Conservation (phyloP, 1,140 invertebrate genomes). For the Megalopta genalis region DNA sequence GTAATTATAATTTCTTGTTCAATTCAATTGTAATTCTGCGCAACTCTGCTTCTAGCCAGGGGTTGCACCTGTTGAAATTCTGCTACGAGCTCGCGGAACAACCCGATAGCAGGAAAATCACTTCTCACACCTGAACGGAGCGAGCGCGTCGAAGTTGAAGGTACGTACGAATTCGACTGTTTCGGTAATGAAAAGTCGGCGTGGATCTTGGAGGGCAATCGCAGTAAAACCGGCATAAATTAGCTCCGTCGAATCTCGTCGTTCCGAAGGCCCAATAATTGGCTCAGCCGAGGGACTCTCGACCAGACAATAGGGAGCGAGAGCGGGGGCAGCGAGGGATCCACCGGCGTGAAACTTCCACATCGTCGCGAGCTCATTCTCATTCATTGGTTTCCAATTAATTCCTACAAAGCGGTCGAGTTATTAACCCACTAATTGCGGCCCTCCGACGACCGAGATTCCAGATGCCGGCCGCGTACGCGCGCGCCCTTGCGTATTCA, state of each 20-base stretch:
- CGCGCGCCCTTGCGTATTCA: slow-evolving; percentile 11
- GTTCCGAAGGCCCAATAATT: slow-evolving; percentile 74
- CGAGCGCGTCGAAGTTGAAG: too few species aligned
- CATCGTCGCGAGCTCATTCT: slow-evolving; percentile 72
- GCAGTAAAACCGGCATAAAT: slow-evolving; percentile 67
- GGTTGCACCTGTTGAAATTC: too few species aligned
- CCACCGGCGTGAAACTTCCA: slow-evolving; percentile 62
- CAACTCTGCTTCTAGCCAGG: too few species aligned
- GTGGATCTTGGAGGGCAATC: slow-evolving; percentile 39
- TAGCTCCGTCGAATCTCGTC: slow-evolving; percentile 67
- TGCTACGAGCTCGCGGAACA: too few species aligned
- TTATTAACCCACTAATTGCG: slow-evolving; percentile 77
- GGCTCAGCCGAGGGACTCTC: slow-evolving; percentile 64
- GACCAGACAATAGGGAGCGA: slow-evolving; percentile 47
- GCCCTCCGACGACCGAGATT: slow-evolving; percentile 26
- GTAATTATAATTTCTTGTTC: too few species aligned
- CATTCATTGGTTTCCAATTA: slow-evolving; percentile 78
- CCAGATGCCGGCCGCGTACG: slow-evolving; percentile 7
- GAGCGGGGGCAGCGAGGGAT: slow-evolving; percentile 42
- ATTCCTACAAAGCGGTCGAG: slow-evolving; percentile 71
- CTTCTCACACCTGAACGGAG: neutral
- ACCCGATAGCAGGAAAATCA: too few species aligned
- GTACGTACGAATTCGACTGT: neutral
- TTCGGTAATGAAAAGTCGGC: slow-evolving; percentile 44
- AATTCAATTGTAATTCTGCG: too few species aligned